Base-by-base conservation (phyloP, 1,140 invertebrate species). In the Drosophila busckii region DNA sequence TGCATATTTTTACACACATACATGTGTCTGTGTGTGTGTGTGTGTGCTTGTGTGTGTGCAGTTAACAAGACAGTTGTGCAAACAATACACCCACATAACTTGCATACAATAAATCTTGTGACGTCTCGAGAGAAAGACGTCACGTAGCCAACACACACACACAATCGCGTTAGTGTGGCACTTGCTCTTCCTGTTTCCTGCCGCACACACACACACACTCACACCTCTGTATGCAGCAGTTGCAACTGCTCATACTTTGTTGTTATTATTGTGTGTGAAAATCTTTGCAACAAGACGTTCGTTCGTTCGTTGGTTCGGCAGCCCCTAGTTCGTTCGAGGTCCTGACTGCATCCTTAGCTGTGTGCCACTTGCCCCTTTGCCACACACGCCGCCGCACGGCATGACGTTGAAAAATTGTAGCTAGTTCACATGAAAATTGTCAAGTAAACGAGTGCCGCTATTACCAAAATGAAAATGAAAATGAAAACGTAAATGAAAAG, bases 61-160 rank as follows among this genome's bases (percentile, higher is more conserved):
- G 6, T 2, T 10, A 31, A 49, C 45, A n/a, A n/a, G n/a, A 53
- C 49, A 54, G 56, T 52, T 45, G 50, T 52, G 69, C 50, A 63
- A 53, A 64, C 56, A 67, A 44, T 38, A 63, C 55, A 49, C 35
- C 52, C 69, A 80, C 54, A 82, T 82, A 80, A 82, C 49, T 56
- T 82, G 75, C 75, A 82, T 75, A 73, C 75, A 82, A 82, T 82
- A 82, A 82, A 82, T 82, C 75, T 82, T 82, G 76, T 82, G 65
- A 82, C 69, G 75, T 82, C 75, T 82, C 75, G 50, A 67, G 76
- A 83, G 75, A 82, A 83, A 82, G 75, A 82, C 76, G 75, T 82
- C 75, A 82, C 75, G 75, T 82, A 82, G 61, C n/a, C n/a, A n/a
- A n/a, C n/a, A n/a, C 49, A 58, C 46, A 35, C 19, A 61, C 61